These are phyloP conservation scores for Micropoecilia bifurca DNA, from an alignment of 2,797 vertebrate genomes.

Conservation along the genomic window DNA sequence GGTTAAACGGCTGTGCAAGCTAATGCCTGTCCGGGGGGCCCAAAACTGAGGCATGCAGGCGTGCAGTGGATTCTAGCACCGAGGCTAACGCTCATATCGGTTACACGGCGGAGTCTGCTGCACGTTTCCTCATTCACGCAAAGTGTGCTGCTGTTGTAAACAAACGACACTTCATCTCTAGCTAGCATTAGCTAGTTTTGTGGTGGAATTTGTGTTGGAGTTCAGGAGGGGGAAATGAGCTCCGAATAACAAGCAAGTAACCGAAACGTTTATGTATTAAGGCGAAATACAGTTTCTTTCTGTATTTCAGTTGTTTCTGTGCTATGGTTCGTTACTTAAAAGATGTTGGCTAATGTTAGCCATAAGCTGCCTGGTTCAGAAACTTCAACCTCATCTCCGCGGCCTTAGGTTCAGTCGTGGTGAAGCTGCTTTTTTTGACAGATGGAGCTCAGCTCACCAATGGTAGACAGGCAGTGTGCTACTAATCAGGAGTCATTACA, in stretches of 20 bases:
- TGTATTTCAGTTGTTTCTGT: not conserved
- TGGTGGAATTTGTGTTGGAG: constrained; percentile 3
- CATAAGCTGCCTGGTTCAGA: constrained; percentile 8
- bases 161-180: not conserved
- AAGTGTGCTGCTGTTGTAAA: not conserved
- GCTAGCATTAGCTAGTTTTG: constrained; percentile 29
- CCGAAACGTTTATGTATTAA: not conserved
- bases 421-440: constrained; percentile 49
- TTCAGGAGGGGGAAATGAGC: not conserved
- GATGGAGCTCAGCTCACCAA: constrained; percentile 39
- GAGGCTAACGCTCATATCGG: constrained; percentile 34
- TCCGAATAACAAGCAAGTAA: constrained; percentile 20
- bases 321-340: not conserved
- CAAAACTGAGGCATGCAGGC: constrained; percentile 17
- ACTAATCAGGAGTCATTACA: not conserved
- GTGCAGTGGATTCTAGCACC: constrained; percentile 18
- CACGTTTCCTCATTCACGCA: not conserved
- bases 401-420: constrained; percentile 38
- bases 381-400: constrained; percentile 22
- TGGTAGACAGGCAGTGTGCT: not conserved
- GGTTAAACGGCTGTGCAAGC: constrained; percentile 49
- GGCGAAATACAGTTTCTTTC: not conserved
- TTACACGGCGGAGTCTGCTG: constrained; percentile 14
- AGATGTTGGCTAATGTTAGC: constrained; percentile 31
- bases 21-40: constrained; percentile 46